Percentiles rank a stretch among this genome's conserved stretches.
Conservation (phyloP, 2,888 invertebrate species). For the Eilema sororculum region DNA sequence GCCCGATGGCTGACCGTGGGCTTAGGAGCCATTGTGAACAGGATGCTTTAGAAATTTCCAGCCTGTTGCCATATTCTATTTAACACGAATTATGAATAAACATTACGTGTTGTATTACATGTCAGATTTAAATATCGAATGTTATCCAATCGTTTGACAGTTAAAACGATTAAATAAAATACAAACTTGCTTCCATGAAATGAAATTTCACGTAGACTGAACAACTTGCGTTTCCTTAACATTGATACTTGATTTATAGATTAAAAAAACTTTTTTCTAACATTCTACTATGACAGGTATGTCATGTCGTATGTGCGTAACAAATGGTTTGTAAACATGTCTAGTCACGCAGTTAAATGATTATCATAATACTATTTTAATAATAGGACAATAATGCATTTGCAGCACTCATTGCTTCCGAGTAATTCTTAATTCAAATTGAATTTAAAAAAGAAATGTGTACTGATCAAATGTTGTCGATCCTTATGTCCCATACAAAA, state of each 20-base stretch:
- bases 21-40: too few relatives aligned
- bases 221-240: neutral
- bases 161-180: neutral
- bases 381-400: constrained; percentile 6
- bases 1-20: too few relatives aligned
- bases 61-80: too few relatives aligned
- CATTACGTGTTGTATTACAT: too few relatives aligned
- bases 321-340: neutral
- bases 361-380: constrained; percentile 10
- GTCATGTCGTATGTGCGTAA: constrained; percentile 1
- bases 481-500: too few relatives aligned
- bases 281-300: neutral
- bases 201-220: neutral
- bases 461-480: too few relatives aligned
- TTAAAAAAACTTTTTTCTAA: neutral
- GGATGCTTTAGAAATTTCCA: neutral
- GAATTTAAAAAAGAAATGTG: too few relatives aligned
- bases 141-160: neutral
- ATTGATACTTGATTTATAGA: constrained; percentile 15
- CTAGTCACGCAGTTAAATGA: constrained; percentile 15
- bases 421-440: constrained; percentile 9
- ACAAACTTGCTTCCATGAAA: neutral
- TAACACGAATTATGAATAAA: too few relatives aligned
- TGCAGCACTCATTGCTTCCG: neutral
- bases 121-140: too few relatives aligned